These are phyloP conservation scores for Drosophila nebulosa DNA, from an alignment of 1,140 invertebrate species.

Conservation along the genomic window DNA sequence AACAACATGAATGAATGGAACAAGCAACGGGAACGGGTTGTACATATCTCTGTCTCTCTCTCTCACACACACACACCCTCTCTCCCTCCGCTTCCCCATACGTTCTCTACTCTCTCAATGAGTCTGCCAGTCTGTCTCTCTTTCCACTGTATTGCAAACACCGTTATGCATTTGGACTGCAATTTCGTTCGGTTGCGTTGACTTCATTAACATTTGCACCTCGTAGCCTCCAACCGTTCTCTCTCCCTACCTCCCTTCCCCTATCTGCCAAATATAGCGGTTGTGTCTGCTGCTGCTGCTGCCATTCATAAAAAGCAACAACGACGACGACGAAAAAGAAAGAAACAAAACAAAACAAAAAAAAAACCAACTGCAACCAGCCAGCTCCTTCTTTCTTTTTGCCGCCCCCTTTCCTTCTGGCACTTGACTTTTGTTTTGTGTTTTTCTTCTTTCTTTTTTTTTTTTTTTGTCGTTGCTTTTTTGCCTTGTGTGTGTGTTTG, in stretches of 20 bases:
- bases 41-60: slow-evolving; percentile 13
- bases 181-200: slow-evolving; percentile 52
- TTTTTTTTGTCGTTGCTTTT: background rate
- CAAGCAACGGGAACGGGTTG: slow-evolving; percentile 3
- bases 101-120: background rate
- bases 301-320: slow-evolving; percentile 66
- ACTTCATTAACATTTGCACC: slow-evolving; percentile 75
- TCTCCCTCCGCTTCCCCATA: background rate
- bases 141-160: slow-evolving; percentile 40
- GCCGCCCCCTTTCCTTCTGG: background rate
- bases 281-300: slow-evolving; percentile 34
- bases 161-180: slow-evolving; percentile 69
- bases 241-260: background rate
- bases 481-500: slow-evolving; percentile 8
- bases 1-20: slow-evolving; percentile 20
- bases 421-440: too few species aligned
- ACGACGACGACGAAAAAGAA: background rate
- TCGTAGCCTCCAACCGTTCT: slow-evolving; percentile 28
- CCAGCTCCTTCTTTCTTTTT: background rate
- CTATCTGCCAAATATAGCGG: slow-evolving; percentile 63
- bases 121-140: background rate
- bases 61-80: background rate
- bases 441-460: background rate
- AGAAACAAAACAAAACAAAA: too few species aligned
- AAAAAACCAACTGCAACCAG: slow-evolving; percentile 7